These are phyloP conservation scores for Globodera rostochiensis DNA, from an alignment of 1,140 invertebrate genomes.

Conservation along the genomic window DNA sequence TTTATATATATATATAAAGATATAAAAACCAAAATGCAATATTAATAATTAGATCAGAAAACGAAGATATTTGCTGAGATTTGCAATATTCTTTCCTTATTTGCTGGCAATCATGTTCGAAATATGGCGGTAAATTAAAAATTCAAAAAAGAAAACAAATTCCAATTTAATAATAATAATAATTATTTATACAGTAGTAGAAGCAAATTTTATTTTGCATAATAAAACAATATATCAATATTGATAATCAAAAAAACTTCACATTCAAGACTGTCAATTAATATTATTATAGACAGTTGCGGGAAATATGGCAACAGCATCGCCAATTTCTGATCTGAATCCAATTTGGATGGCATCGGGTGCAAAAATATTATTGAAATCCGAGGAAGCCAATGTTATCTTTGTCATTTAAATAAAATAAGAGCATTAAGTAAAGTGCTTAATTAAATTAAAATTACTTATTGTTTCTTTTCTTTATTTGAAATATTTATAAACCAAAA, in stretches of 20 bases:
- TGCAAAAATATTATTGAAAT: constrained; percentile 67
- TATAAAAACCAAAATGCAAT: constrained; percentile 3
- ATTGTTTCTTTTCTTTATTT: background rate
- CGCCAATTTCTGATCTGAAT: constrained; percentile 92
- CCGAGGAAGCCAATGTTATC: constrained; percentile 64
- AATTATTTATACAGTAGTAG: too few relatives aligned
- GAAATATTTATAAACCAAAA: background rate
- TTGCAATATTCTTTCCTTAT: constrained; percentile 83
- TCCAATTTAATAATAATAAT: background rate
- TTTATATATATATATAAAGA: background rate
- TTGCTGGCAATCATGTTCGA: constrained; percentile 89
- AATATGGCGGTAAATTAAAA: constrained; percentile 75
- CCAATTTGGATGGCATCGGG: constrained; percentile 83
- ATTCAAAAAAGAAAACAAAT: background rate
- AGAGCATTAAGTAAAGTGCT: background rate
- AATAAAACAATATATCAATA: too few relatives aligned
- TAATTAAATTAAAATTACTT: background rate
- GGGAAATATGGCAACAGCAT: constrained; percentile 90
- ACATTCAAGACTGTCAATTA: too few relatives aligned
- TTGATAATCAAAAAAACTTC: background rate
- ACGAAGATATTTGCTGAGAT: constrained; percentile 52
- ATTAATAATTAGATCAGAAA: constrained; percentile 45
- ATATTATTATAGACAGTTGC: constrained; percentile 73
- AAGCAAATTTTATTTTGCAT: too few relatives aligned
- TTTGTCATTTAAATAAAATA: too few relatives aligned